phyloP scores from a whole-genome alignment of 2,113 vertebrate species.

The Marmota monax region DNA sequence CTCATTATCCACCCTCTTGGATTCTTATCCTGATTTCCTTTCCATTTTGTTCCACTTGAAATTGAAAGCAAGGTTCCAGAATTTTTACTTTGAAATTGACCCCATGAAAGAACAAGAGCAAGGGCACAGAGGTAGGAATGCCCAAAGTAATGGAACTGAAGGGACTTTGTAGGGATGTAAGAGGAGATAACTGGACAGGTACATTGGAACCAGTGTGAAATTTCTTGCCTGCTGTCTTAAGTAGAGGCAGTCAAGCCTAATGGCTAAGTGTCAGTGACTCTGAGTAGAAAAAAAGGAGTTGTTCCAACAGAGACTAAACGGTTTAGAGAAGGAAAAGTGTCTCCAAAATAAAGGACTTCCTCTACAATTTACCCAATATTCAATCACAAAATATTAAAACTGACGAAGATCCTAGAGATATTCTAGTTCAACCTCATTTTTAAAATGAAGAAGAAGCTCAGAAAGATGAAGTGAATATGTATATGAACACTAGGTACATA shows the following conservation, averaged over 20 bases:
- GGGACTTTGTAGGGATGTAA: not conserved
- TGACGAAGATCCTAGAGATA: not conserved
- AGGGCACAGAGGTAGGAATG: not conserved
- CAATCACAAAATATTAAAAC: conserved; percentile 4
- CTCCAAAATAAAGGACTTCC: not conserved
- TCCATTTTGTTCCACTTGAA: conserved; percentile 35
- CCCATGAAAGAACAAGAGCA: not conserved
- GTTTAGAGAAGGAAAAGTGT: conserved; percentile 10
- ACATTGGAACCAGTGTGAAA: not conserved
- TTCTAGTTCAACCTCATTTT: conserved; percentile 44
- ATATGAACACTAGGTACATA: not conserved
- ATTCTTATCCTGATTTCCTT: not conserved
- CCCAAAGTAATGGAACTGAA: conserved; percentile 6
- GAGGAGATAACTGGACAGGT: not conserved
- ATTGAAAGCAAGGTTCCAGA: conserved; percentile 30
- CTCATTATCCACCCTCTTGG: not conserved
- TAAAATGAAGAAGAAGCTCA: conserved; percentile 25
- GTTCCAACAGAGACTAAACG: not conserved
- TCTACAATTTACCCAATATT: not conserved
- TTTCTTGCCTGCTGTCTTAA: conserved; percentile 5
- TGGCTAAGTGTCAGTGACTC: not conserved
- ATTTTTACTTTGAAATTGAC: conserved; percentile 31
- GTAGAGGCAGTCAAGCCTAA: not conserved
- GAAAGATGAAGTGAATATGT: not conserved
- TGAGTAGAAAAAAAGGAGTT: not conserved